Base-by-base conservation (phyloP, 1,140 invertebrate species). In the Cyphomyrmex costatus region DNA sequence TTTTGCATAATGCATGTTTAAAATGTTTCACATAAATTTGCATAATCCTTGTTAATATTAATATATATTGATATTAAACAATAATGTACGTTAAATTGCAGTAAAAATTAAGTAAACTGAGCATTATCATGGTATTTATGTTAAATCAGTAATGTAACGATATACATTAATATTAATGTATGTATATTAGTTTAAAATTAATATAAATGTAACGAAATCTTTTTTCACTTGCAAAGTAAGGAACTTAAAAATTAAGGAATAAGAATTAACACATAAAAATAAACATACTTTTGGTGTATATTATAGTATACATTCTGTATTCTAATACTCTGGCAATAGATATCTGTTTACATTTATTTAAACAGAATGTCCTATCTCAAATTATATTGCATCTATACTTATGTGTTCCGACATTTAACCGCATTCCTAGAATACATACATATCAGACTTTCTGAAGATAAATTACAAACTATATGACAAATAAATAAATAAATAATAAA, bases 401-500 rank as follows among this genome's bases (percentile, higher is more conserved):
- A n/a, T n/a, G 30, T 84, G 14, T 33, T 73, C 58, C 19, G 33
- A 80, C 19, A 76, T 16, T 36, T 82, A 71, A 83, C 68, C 51
- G 36, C 46, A 61, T 66, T 51, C 36, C 60, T 60, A 61, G 33
- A 58, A 2, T 71, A 86, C 30, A 74, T 58, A 53, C 8, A 42
- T 42, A 83, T 91, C 91, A 91, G 89, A 88, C 90, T 92, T 92
- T 79, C 56, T n/a, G 63, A 66, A 87, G 21, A 10, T 65, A n/a
- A 46, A 71, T 86, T 83, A 61, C 10, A 63, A 60, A 49, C 33
- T 86, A 89, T 83, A 85, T 85, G 86, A 88, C 84, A 86, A 85
- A 92, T 90, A 91, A 90, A 90, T 90, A 91, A 92, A 92, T 92
- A 92, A 91, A 92, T 92, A 91, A 88, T 91, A 87, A 91, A 76